phyloP scores from a whole-genome alignment of 1,140 invertebrate species.

The Platorchestia sp. region DNA sequence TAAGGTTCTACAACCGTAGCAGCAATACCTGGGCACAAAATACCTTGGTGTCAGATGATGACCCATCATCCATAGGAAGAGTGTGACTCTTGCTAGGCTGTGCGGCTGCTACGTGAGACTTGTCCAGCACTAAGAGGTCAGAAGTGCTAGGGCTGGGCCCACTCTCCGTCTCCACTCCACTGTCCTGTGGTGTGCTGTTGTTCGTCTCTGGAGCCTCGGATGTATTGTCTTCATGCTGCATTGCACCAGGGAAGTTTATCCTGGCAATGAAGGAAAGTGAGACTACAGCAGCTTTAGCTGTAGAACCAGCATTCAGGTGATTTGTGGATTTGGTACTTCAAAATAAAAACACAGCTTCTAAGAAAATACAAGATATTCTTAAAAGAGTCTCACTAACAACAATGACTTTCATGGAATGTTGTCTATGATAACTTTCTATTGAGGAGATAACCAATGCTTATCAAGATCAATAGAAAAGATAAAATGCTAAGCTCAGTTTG shows the following conservation, averaged over 20 bases:
- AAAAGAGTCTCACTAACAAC: too few relatives aligned
- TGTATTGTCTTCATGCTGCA: not conserved
- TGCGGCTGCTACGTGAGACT: not conserved
- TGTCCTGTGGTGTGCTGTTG: not conserved
- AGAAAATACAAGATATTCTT: too few relatives aligned
- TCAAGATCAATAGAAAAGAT: too few relatives aligned
- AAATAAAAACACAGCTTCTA: too few relatives aligned
- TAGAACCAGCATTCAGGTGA: not conserved
- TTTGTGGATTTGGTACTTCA: too few relatives aligned
- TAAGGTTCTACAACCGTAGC: too few relatives aligned
- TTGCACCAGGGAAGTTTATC: not conserved
- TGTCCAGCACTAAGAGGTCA: not conserved
- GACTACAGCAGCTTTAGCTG: not conserved
- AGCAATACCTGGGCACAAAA: not conserved
- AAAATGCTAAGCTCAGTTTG: too few relatives aligned
- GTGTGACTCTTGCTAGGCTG: not conserved
- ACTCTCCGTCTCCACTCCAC: not conserved
- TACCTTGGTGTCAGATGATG: not conserved
- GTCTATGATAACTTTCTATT: too few relatives aligned
- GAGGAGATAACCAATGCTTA: too few relatives aligned
- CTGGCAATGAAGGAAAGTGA: not conserved
- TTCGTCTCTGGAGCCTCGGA: not conserved
- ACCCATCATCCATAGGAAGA: not conserved
- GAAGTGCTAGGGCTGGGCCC: not conserved
- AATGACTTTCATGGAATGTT: too few relatives aligned